Conservation (phyloP, 1,140 invertebrate species). For the Danaus melanippus region DNA sequence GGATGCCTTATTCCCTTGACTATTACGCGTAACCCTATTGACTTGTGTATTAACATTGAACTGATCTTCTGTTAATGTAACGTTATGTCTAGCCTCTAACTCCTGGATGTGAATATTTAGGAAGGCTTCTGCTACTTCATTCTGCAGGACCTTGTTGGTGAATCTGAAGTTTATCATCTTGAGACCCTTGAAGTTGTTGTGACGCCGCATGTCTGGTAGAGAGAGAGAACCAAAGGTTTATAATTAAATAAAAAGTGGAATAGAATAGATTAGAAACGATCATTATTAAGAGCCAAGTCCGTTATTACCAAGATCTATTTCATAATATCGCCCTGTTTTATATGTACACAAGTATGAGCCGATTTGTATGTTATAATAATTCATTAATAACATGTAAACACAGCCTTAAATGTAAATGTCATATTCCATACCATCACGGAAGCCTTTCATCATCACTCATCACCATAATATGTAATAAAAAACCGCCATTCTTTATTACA, state of each 20-base stretch:
- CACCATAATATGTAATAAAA: constrained; percentile 23
- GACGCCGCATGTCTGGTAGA: constrained; percentile 55
- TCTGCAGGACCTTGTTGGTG: constrained; percentile 71
- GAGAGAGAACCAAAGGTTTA: not conserved
- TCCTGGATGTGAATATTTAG: constrained; percentile 73
- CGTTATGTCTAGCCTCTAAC: constrained; percentile 44
- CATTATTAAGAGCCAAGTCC: constrained; percentile 2
- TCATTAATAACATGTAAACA: too few species aligned
- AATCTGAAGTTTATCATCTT: constrained; percentile 74
- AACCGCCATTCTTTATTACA: too few species aligned
- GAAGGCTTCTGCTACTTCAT: constrained; percentile 69
- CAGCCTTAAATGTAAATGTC: constrained; percentile 13
- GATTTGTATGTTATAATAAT: too few species aligned
- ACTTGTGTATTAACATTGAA: constrained; percentile 56
- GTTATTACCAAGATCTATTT: constrained; percentile 1
- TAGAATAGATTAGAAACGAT: too few species aligned
- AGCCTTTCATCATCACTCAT: constrained; percentile 11
- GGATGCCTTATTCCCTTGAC: constrained; percentile 50
- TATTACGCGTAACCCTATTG: constrained; percentile 58
- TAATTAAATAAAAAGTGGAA: too few species aligned
- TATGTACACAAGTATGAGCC: too few species aligned
- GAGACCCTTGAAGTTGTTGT: constrained; percentile 64
- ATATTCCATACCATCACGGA: constrained; percentile 24
- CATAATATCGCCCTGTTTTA: too few species aligned
- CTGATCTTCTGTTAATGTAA: constrained; percentile 41